Conservation (phyloP, 92 coral and sea anemone species). For the Muricea muricata region DNA sequence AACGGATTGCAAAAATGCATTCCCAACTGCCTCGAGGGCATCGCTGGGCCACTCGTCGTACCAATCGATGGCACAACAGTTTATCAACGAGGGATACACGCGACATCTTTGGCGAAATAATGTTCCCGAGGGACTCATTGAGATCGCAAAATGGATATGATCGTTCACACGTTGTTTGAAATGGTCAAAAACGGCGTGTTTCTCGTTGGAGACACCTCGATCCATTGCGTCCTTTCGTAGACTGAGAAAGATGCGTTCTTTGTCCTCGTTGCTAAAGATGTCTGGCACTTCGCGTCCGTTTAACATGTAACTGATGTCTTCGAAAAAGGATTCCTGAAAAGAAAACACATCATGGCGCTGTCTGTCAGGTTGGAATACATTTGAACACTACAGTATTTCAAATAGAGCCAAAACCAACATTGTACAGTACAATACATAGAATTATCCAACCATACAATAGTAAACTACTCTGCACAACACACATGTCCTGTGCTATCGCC, state of each 20-base stretch:
- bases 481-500: too few relatives aligned
- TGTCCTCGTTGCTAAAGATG: conserved; percentile 84
- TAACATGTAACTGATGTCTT: conserved; percentile 83
- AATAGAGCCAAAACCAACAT: too few relatives aligned
- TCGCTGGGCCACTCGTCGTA: conserved; percentile 94
- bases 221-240: conserved; percentile 71
- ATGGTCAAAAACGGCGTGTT: conserved; percentile 78
- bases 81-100: conserved; percentile 88
- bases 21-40: conserved; percentile 87
- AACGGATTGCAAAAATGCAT: conserved; percentile 73
- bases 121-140: conserved; percentile 91
- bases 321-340: conserved; percentile 83
- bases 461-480: too few relatives aligned
- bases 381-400: too few relatives aligned
- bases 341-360: neutral
- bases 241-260: conserved; percentile 76
- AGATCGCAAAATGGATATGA: conserved; percentile 81
- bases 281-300: conserved; percentile 77
- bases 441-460: too few relatives aligned
- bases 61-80: conserved; percentile 97
- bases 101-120: conserved; percentile 86
- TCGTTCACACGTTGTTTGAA: conserved; percentile 86
- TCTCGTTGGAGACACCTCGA: conserved; percentile 79
- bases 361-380: too few relatives aligned
- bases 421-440: too few relatives aligned